These are phyloP conservation scores for Pseudanteris insignis DNA, from an alignment of 2,888 invertebrate species.

Conservation along the genomic window DNA sequence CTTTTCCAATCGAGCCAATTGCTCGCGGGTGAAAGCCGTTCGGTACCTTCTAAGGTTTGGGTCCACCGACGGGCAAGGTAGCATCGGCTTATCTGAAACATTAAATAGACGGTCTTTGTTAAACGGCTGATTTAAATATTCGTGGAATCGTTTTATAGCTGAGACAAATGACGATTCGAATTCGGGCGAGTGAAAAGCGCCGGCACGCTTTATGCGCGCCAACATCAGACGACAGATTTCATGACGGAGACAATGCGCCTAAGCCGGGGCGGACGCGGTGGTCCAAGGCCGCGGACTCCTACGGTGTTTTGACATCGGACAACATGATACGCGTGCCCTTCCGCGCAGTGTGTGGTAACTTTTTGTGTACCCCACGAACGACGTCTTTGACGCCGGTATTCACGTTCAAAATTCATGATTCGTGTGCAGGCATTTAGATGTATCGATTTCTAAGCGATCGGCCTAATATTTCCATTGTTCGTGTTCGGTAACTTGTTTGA, in stretches of 20 bases:
- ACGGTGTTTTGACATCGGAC: slow-evolving; percentile 26
- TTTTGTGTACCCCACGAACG: no score
- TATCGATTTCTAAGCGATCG: slow-evolving; percentile 2
- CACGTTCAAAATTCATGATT: no score
- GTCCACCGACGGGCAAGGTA: slow-evolving; percentile 63
- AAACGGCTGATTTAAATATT: slow-evolving; percentile 5
- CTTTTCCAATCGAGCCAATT: slow-evolving; percentile 89
- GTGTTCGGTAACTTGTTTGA: not conserved
- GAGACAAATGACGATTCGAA: slow-evolving; percentile 13
- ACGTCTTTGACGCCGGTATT: no score
- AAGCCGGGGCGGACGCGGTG: slow-evolving; percentile 12
- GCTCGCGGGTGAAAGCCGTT: slow-evolving; percentile 96
- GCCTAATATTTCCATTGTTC: slow-evolving; percentile 1
- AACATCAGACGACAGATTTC: slow-evolving; percentile 15
- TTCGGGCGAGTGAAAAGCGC: slow-evolving; percentile 4
- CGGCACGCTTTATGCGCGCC: slow-evolving; percentile 24
- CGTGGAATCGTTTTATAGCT: slow-evolving; percentile 17
- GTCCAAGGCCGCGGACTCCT: slow-evolving; percentile 37
- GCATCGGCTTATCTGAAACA: slow-evolving; percentile 11
- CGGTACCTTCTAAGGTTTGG: slow-evolving; percentile 87
- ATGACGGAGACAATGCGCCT: not conserved
- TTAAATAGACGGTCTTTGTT: slow-evolving; percentile 14
- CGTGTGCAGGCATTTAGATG: slow-evolving; percentile 10
- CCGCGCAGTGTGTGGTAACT: slow-evolving; percentile 19
- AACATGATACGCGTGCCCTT: slow-evolving; percentile 34